Percentiles rank a stretch among this genome's conserved stretches.
These are phyloP conservation scores for Sebastes iracundus DNA, from an alignment of 2,797 vertebrate genomes.

Conservation along the genomic window DNA sequence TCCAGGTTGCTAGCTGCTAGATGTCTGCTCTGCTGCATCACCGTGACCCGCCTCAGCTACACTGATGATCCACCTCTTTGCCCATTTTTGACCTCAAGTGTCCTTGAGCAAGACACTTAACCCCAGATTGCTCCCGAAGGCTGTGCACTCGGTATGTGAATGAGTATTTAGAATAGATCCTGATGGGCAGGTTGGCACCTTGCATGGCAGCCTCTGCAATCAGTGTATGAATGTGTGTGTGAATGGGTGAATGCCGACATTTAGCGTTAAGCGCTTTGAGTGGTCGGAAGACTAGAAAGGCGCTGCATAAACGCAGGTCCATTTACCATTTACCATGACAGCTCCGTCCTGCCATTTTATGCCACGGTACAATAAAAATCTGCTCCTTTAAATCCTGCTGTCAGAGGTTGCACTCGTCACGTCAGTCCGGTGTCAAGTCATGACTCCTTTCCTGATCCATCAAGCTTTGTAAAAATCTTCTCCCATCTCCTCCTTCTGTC, in stretches of 20 bases:
- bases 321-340: background rate
- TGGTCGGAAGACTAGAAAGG: no score
- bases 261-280: accelerated
- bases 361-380: background rate
- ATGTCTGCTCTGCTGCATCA: no score
- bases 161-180: no score
- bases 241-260: no score
- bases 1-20: no score
- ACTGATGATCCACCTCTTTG: no score
- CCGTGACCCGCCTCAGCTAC: no score
- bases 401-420: constrained; percentile 1
- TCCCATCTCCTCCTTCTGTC: constrained; percentile 9
- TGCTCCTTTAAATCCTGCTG: constrained; percentile 5
- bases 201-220: no score
- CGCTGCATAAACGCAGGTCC: no score
- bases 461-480: constrained; percentile 4
- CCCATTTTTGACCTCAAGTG: background rate
- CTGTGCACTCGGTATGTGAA: accelerated
- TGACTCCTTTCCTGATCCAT: background rate
- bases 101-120: background rate
- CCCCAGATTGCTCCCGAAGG: no score
- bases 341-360: background rate
- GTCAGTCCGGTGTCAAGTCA: constrained; percentile 3
- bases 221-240: no score
- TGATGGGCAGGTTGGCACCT: no score